Base-by-base conservation (phyloP, 2,113 vertebrate species). In the Procapra przewalskii region DNA sequence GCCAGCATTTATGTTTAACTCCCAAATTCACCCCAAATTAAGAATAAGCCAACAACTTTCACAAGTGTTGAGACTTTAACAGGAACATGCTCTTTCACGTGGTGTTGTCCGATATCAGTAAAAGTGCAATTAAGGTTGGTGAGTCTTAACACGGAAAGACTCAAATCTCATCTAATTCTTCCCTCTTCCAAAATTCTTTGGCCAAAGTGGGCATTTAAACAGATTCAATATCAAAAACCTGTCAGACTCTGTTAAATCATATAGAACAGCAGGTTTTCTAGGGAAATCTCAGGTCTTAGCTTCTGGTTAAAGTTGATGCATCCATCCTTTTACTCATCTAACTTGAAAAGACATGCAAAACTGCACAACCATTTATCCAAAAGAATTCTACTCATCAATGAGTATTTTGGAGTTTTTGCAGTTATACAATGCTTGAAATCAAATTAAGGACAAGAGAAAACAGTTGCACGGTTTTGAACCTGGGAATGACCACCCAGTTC, bases 1-100 rank as follows among this genome's bases (percentile, higher is more conserved):
- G 19, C 33, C 91, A 87, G 54, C 7, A 80, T 87, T 86, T 88
- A 95, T 36, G 83, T 96, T 93, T 91, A 88, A 80, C 88, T 80
- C 29, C 21, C 1, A 21, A 86, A 75, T 29, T 3, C n/a, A 27
- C 87, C 50, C 60, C 31, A 67, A 77, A 50, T 60, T 43, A 50
- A 87, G 33, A 86, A 48, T 25, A 82, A 88, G 1, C 9, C 50
- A 79, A 55, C n/a, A 54, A 64, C 4, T 64, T 87, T 71, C 10
- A 52, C 31, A 91, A 88, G 7, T 83, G 17, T 84, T 80, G 29
- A 80, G 27, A 57, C 33, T 10, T 55, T 52, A 75, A 45, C 14
- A n/a, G 59, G 19, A 45, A n/a, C 5, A 52, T 12, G 62, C 6
- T 64, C 31, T 93, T 85, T 59, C 52, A 43, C 31, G 16, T 57